A percentile compares a stretch with the other conserved stretches of the same genome.
These are phyloP conservation scores for Crossocerus cetratus DNA, from an alignment of 2,888 invertebrate genomes.

Conservation along the genomic window DNA sequence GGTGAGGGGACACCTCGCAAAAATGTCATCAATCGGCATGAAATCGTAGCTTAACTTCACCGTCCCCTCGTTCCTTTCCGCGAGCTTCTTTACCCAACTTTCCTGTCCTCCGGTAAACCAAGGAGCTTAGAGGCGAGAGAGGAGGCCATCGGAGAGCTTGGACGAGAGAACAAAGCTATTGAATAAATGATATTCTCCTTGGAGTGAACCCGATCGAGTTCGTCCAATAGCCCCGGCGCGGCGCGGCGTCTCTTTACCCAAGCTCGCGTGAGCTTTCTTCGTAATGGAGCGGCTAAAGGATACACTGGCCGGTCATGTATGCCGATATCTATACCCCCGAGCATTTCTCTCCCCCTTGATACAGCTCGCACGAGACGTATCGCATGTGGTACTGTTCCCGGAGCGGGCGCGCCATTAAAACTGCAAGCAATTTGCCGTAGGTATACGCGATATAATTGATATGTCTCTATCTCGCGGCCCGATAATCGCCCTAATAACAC, in stretches of 20 bases:
- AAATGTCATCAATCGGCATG: neutral
- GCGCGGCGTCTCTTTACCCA: constrained; percentile 30
- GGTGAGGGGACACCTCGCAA: neutral
- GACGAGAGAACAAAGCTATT: constrained; percentile 27
- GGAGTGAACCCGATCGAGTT: constrained; percentile 23
- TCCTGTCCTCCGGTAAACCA: constrained; percentile 7
- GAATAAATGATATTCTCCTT: constrained; percentile 40
- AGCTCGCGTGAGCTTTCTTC: constrained; percentile 50
- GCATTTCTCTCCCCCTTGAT: neutral
- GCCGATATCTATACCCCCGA: neutral
- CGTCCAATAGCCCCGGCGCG: constrained; percentile 18
- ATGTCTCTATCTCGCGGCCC: neutral
- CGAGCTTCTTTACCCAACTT: neutral
- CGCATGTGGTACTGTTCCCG: neutral
- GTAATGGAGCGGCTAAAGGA: constrained; percentile 19
- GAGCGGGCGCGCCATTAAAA: neutral
- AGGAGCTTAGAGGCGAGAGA: constrained; percentile 23
- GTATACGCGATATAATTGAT: neutral
- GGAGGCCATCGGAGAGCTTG: constrained; percentile 12
- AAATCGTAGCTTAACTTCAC: neutral
- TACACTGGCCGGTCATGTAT: constrained; percentile 9
- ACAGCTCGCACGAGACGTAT: neutral
- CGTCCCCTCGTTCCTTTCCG: neutral
- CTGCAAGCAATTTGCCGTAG: neutral
- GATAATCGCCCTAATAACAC: neutral